Conservation (phyloP, 2,888 invertebrate species). For the Pristionchus exspectatus region DNA sequence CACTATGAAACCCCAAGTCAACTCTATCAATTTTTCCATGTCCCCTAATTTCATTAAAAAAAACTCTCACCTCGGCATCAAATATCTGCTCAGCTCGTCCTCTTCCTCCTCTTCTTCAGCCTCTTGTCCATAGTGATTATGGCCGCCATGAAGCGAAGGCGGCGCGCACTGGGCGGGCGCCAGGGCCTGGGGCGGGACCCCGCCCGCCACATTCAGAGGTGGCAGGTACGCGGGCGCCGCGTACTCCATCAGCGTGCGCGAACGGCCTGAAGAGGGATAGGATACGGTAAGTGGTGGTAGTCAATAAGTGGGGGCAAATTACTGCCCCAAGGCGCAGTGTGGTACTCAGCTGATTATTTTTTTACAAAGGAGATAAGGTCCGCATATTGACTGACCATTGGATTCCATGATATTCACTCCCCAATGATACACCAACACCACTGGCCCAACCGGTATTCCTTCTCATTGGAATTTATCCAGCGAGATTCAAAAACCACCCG, state of each 20-base stretch:
- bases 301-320: too few species aligned
- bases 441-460: not conserved
- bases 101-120: slow-evolving; percentile 32
- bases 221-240: not conserved
- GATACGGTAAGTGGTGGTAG: not conserved
- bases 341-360: too few species aligned
- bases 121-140: not conserved
- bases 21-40: too few species aligned
- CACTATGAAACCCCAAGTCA: too few species aligned
- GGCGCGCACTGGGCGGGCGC: slow-evolving; percentile 17
- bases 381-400: not conserved
- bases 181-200: not conserved
- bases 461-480: too few species aligned
- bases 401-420: not conserved
- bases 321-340: too few species aligned
- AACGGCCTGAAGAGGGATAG: not conserved
- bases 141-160: not conserved
- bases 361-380: too few species aligned
- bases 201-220: not conserved
- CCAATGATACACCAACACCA: not conserved
- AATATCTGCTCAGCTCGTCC: not conserved
- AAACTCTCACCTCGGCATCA: not conserved
- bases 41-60: too few species aligned
- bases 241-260: slow-evolving; percentile 52
- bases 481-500: too few species aligned